These are phyloP conservation scores for Egretta garzetta DNA, from an alignment of 2,113 vertebrate species.

Conservation along the genomic window DNA sequence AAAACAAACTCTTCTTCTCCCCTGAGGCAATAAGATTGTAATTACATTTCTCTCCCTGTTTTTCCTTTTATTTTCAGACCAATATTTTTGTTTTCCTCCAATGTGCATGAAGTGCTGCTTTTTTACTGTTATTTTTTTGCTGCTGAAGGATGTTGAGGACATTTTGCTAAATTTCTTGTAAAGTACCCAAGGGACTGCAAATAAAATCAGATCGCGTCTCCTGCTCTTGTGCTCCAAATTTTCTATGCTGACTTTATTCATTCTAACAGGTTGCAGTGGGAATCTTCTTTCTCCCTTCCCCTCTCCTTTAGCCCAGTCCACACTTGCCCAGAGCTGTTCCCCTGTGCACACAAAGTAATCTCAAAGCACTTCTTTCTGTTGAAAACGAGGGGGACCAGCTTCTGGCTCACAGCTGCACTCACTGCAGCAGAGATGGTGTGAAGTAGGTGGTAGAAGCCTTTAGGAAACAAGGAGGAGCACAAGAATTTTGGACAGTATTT, in stretches of 20 bases:
- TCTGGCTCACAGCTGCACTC: neutral
- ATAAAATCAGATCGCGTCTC: neutral
- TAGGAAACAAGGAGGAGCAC: constrained; percentile 10
- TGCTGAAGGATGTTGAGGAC: neutral
- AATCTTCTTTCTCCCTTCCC: neutral
- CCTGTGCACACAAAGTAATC: neutral
- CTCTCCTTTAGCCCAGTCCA: neutral
- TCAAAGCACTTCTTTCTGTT: neutral
- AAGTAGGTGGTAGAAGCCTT: neutral
- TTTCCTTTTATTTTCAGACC: neutral
- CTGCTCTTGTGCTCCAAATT: neutral
- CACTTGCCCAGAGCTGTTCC: neutral
- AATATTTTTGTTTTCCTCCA: neutral
- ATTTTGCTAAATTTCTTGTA: neutral
- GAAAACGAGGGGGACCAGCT: neutral
- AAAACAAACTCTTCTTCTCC: neutral
- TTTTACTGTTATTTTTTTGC: neutral
- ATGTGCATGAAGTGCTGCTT: neutral
- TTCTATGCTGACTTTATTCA: neutral
- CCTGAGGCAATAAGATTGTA: neutral
- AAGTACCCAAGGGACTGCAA: neutral
- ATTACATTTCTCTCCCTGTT: neutral
- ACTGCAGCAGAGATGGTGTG: neutral
- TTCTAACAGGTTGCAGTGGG: neutral
- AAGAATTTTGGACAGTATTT: neutral